These are phyloP conservation scores for Macrosiphum euphorbiae DNA, from an alignment of 2,888 invertebrate species.

Conservation along the genomic window DNA sequence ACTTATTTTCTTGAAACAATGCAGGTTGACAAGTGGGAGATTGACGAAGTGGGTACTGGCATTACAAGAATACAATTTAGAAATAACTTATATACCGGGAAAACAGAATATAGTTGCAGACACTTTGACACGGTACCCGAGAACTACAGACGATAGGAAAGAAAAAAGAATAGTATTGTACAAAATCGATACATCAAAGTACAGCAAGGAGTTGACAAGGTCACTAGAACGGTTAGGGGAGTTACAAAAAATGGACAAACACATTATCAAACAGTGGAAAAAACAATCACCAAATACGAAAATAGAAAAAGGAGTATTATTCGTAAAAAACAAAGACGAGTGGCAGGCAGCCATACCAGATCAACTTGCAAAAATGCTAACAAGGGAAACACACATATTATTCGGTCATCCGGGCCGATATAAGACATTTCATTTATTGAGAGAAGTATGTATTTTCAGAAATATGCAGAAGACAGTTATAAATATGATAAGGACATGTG, in stretches of 20 bases:
- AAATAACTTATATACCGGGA: slow-evolving; percentile 18
- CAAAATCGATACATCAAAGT: background rate
- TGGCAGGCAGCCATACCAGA: background rate
- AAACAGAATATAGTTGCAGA: slow-evolving; percentile 26
- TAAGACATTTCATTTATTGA: background rate
- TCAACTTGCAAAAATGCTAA: background rate
- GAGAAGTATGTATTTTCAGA: background rate
- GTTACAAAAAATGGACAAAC: background rate
- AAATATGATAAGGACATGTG: background rate
- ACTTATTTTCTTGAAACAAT: too few species aligned
- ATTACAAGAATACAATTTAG: background rate
- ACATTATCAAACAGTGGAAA: background rate
- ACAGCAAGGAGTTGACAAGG: background rate
- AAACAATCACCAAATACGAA: background rate
- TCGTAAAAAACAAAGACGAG: background rate
- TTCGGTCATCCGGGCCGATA: background rate
- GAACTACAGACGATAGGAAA: background rate
- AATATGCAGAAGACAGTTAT: background rate
- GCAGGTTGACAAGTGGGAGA: too few species aligned
- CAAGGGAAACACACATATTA: background rate
- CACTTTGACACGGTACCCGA: slow-evolving; percentile 18
- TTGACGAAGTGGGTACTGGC: too few species aligned
- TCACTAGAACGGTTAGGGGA: background rate
- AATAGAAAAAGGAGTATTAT: background rate
- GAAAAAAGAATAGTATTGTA: background rate